Conservation (phyloP, 2,113 vertebrate species). For the Neopipo cinnamomea region DNA sequence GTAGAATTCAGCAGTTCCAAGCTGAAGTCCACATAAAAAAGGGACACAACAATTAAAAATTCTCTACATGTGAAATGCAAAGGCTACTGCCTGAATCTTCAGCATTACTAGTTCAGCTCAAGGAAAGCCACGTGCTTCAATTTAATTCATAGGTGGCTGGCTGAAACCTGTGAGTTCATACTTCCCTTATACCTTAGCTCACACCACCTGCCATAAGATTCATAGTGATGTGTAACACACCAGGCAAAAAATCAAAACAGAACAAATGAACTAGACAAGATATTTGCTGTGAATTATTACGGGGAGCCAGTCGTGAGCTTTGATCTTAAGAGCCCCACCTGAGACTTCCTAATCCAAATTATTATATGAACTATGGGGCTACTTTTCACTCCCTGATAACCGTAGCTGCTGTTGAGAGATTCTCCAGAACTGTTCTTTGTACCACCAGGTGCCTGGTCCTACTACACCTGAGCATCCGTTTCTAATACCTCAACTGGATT, state of each 20-base stretch:
- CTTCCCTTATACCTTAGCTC: background rate
- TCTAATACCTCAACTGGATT: background rate
- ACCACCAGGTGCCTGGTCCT: background rate
- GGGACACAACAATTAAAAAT: background rate
- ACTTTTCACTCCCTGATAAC: background rate
- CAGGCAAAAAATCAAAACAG: background rate
- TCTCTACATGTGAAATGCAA: background rate
- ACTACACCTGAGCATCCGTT: background rate
- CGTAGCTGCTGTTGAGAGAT: background rate
- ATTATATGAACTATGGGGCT: background rate
- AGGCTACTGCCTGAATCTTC: background rate
- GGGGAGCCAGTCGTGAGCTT: background rate
- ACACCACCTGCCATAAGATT: background rate
- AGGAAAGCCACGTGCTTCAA: background rate
- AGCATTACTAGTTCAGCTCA: background rate
- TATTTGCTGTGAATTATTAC: background rate
- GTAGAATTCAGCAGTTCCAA: background rate
- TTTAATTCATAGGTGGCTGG: background rate
- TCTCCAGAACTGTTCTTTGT: background rate
- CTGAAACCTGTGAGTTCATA: background rate
- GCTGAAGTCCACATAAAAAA: background rate
- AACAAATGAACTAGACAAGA: background rate
- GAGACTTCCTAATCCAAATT: background rate
- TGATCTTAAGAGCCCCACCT: background rate
- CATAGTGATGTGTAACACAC: background rate